Conservation (phyloP, 2,113 vertebrate species). For the Aptenodytes patagonicus region DNA sequence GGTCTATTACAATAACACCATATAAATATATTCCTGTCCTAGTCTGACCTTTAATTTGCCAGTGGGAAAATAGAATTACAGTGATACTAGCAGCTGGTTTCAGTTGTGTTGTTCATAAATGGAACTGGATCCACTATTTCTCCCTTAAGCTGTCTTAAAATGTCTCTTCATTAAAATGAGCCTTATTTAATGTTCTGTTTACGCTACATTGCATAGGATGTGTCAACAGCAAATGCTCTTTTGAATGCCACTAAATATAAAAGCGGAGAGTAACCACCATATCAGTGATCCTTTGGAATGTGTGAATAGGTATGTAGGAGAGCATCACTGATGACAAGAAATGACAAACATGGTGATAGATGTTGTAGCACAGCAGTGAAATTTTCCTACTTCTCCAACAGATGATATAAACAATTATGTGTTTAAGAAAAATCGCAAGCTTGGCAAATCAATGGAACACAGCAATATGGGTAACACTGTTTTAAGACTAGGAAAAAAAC, state of each 20-base stretch:
- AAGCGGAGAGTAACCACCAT: background rate
- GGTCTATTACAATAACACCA: background rate
- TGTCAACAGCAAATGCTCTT: background rate
- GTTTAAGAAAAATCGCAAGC: background rate
- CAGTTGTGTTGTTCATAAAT: background rate
- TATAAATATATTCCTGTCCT: background rate
- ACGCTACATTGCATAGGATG: background rate
- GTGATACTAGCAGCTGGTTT: background rate
- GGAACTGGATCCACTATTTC: background rate
- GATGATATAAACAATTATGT: rapidly evolving
- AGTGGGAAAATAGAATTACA: background rate
- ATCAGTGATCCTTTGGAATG: background rate
- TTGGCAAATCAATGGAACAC: background rate
- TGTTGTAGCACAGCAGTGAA: rapidly evolving
- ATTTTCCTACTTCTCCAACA: background rate
- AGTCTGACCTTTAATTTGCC: background rate
- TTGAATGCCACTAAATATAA: background rate
- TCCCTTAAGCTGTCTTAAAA: background rate
- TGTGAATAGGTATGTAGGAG: background rate
- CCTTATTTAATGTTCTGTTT: background rate
- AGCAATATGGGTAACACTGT: background rate
- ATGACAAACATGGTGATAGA: background rate
- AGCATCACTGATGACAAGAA: background rate
- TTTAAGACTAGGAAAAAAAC: background rate
- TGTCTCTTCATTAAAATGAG: background rate